These are phyloP conservation scores for Ptyas mucosa DNA, from an alignment of 2,113 vertebrate genomes.

Conservation along the genomic window DNA sequence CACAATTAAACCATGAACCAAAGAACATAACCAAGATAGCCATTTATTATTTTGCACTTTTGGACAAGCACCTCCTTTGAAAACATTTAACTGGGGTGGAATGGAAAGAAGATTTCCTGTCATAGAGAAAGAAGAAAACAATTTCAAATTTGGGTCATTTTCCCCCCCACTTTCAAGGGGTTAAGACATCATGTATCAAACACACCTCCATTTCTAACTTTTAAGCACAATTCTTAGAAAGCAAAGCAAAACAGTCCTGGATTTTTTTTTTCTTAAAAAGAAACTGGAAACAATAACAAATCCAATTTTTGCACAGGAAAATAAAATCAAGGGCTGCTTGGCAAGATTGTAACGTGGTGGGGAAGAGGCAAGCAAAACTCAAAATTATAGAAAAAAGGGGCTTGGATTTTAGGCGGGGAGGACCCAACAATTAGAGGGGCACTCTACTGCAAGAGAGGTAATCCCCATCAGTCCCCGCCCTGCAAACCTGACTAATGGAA, in stretches of 20 bases:
- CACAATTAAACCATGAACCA: background rate
- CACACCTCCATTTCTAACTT: background rate
- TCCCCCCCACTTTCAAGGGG: background rate
- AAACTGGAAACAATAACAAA: background rate
- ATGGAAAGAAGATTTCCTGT: background rate
- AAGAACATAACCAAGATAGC: background rate
- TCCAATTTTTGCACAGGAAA: background rate
- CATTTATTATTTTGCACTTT: background rate
- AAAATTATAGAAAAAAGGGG: background rate
- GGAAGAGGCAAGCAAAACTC: background rate
- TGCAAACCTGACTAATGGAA: background rate
- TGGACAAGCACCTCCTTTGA: background rate
- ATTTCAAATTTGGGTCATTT: background rate
- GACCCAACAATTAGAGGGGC: background rate
- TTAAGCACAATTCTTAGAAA: background rate
- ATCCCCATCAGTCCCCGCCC: no score
- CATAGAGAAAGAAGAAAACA: background rate
- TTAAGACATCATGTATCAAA: background rate
- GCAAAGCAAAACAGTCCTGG: background rate
- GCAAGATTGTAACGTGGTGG: background rate
- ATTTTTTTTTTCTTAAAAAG: background rate
- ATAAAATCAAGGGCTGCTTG: background rate
- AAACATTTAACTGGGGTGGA: background rate
- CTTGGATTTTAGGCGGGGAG: background rate
- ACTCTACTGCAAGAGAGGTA: background rate